Evolutionary conservation across 2,888 invertebrate species (phyloP).

Genomic region (Leptodirus hochenwartii): DNA sequence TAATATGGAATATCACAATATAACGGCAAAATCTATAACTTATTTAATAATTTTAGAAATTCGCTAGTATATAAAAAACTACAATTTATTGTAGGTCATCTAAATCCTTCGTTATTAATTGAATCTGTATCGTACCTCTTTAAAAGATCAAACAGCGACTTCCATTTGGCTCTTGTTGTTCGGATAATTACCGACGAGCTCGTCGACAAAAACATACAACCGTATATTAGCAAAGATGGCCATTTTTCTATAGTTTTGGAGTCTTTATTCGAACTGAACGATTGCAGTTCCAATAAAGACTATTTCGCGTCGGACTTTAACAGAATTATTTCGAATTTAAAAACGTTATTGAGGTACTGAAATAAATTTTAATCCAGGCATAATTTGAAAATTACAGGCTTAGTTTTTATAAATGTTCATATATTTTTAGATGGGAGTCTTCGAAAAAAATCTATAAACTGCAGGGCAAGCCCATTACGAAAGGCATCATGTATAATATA

Average conservation of each 20-base stretch:
- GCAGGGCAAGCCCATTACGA: slow-evolving; percentile 27
- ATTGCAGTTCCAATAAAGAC: slow-evolving; percentile 16
- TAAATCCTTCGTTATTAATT: slow-evolving; percentile 40
- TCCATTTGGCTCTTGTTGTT: slow-evolving; percentile 40
- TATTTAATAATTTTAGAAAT: no score
- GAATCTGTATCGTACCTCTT: slow-evolving; percentile 40
- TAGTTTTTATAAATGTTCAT: slow-evolving; percentile 1
- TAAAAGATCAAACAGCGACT: slow-evolving; percentile 36
- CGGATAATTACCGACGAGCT: slow-evolving; percentile 41
- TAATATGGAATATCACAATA: no score
- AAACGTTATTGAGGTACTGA: slow-evolving; percentile 13
- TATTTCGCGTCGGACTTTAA: slow-evolving; percentile 9
- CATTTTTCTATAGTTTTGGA: slow-evolving; percentile 27
- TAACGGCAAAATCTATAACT: no score
- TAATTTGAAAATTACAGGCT: background rate
- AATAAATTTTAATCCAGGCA: slow-evolving; percentile 4
- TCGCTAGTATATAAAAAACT: background rate
- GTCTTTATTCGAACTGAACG: slow-evolving; percentile 21
- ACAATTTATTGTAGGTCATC: slow-evolving; percentile 30
- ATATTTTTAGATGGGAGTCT: slow-evolving; percentile 41
- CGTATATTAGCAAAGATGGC: slow-evolving; percentile 26
- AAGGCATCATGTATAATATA: slow-evolving; percentile 30
- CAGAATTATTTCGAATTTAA: slow-evolving; percentile 20
- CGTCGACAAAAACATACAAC: slow-evolving; percentile 21
- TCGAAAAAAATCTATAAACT: slow-evolving; percentile 26